phyloP scores from a whole-genome alignment of 1,140 invertebrate genomes.

The Cryptotermes secundus region DNA sequence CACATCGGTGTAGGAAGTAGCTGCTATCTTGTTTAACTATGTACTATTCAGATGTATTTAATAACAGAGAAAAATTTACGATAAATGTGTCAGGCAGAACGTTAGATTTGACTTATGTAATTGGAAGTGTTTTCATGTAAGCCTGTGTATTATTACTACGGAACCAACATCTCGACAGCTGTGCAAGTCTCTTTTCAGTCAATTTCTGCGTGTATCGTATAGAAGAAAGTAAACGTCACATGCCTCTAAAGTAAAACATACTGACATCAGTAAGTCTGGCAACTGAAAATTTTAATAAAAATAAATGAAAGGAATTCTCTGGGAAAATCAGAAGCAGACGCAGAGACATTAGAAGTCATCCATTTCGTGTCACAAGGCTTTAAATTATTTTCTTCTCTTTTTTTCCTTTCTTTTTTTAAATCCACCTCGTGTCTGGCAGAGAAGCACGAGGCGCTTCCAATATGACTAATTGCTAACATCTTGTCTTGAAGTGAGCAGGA shows the following conservation, averaged over 20 bases:
- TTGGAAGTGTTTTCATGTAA: too few species aligned
- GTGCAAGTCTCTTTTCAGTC: background rate
- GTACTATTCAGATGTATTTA: too few species aligned
- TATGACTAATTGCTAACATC: constrained; percentile 17
- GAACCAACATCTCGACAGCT: background rate
- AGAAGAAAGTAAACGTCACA: background rate
- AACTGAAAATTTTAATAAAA: background rate
- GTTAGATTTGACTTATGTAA: too few species aligned
- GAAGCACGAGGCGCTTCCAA: background rate
- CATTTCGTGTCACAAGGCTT: background rate
- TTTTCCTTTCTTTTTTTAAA: background rate
- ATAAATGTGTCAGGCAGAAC: too few species aligned
- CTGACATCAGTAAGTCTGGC: too few species aligned
- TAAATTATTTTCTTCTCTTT: background rate
- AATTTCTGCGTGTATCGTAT: background rate
- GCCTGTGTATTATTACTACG: too few species aligned
- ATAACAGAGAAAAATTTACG: too few species aligned
- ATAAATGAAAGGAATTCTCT: background rate
- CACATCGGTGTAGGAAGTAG: too few species aligned
- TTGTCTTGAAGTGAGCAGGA: background rate
- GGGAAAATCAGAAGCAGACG: background rate
- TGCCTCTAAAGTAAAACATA: too few species aligned
- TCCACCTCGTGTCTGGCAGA: background rate
- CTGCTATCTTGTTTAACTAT: too few species aligned
- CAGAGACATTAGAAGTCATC: background rate